These are phyloP conservation scores for Lophotriccus pileatus DNA, from an alignment of 2,797 vertebrate species.

Conservation along the genomic window DNA sequence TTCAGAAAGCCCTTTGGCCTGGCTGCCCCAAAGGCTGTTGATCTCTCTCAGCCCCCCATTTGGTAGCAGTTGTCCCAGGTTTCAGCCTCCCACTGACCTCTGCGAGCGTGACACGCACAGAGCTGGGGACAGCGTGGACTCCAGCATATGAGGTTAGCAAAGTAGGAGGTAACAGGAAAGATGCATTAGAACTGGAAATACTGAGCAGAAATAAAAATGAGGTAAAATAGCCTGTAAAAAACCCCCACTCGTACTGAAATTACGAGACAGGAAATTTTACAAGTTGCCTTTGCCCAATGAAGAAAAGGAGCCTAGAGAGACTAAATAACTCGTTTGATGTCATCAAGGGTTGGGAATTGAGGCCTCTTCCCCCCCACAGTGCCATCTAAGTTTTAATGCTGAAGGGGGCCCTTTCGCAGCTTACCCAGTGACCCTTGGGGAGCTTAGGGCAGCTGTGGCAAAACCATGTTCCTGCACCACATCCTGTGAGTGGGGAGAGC, in stretches of 20 bases:
- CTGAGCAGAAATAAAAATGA: not conserved
- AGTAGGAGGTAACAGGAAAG: not conserved
- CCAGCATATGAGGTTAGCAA: not conserved
- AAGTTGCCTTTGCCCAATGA: not conserved
- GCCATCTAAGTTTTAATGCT: constrained; percentile 1
- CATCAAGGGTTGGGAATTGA: not conserved
- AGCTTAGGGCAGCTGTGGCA: not conserved
- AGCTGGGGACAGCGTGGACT: accelerated
- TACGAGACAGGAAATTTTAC: not conserved
- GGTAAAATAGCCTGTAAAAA: not conserved
- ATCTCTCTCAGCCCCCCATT: not conserved
- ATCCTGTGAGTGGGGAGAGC: not conserved
- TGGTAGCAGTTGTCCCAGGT: not conserved
- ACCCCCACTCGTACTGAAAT: not conserved
- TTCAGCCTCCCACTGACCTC: not conserved
- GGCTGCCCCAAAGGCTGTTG: not conserved
- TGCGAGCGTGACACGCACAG: accelerated
- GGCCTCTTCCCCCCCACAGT: not conserved
- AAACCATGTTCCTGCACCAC: not conserved
- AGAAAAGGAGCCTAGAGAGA: not conserved
- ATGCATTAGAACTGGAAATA: not conserved
- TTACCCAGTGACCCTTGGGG: constrained; percentile 4
- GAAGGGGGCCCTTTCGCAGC: not conserved
- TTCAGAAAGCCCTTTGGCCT: not conserved
- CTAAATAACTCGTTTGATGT: not conserved